phyloP scores from a whole-genome alignment of 2,888 invertebrate genomes.

The Atherix ibis region DNA sequence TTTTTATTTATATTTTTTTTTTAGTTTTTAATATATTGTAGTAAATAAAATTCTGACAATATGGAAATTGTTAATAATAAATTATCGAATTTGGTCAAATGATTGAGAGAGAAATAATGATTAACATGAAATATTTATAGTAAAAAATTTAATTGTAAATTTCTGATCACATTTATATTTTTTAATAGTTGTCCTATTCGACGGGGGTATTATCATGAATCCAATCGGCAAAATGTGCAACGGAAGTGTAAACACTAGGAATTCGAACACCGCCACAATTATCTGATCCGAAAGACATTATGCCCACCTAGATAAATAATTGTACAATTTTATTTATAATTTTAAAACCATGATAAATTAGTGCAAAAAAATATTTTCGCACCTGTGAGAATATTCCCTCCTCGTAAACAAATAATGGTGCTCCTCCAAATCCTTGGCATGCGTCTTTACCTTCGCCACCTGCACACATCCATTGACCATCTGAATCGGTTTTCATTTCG shows the following conservation, averaged over 20 bases:
- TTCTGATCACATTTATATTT: too few relatives aligned
- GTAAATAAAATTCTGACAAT: too few relatives aligned
- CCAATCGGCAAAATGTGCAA: slow-evolving; percentile 60
- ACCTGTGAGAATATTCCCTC: slow-evolving; percentile 51
- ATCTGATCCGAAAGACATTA: slow-evolving; percentile 65
- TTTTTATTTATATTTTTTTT: too few relatives aligned
- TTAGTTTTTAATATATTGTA: too few relatives aligned
- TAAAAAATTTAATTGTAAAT: too few relatives aligned
- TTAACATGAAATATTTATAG: too few relatives aligned
- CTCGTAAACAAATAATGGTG: slow-evolving; percentile 48
- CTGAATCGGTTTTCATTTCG: slow-evolving; percentile 14
- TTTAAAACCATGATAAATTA: too few relatives aligned
- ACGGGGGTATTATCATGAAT: slow-evolving; percentile 52
- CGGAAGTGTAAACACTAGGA: slow-evolving; percentile 61
- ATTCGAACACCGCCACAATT: slow-evolving; percentile 57
- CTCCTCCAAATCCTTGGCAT: slow-evolving; percentile 65
- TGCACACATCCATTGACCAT: slow-evolving; percentile 51
- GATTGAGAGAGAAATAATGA: too few relatives aligned
- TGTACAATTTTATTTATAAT: slow-evolving; percentile 6
- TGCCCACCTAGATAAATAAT: slow-evolving; percentile 44
- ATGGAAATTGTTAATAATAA: too few relatives aligned
- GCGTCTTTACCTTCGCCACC: slow-evolving; percentile 64
- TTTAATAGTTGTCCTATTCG: too few relatives aligned
- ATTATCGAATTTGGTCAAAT: too few relatives aligned
- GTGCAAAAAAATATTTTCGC: slow-evolving; percentile 9